A percentile compares a stretch with the other conserved stretches of the same genome.
These are phyloP conservation scores for Ornithoptera alexandrae DNA, from an alignment of 2,888 invertebrate genomes.

Conservation along the genomic window DNA sequence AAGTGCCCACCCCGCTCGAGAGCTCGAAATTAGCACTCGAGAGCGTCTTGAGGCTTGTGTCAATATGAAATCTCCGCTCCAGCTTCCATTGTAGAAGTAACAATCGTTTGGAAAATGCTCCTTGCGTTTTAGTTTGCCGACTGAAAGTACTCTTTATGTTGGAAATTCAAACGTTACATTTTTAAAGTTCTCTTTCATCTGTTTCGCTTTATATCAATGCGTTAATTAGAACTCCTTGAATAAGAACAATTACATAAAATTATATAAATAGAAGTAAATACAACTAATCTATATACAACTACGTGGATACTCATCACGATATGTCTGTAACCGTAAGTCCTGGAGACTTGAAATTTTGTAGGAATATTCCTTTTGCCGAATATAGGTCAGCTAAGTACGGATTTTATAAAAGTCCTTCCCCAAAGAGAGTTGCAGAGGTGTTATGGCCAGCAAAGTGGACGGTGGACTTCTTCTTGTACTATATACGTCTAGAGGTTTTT, in stretches of 20 bases:
- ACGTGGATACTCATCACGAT: too few relatives aligned
- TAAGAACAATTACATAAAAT: neutral
- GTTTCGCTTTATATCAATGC: neutral
- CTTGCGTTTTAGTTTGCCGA: slow-evolving; percentile 18
- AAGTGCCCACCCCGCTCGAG: slow-evolving; percentile 60
- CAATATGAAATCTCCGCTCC: slow-evolving; percentile 35
- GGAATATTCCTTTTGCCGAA: too few relatives aligned
- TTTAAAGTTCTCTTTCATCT: neutral
- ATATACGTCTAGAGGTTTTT: too few relatives aligned
- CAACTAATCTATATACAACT: too few relatives aligned
- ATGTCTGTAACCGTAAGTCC: too few relatives aligned
- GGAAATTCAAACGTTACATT: slow-evolving; percentile 7
- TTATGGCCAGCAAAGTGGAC: too few relatives aligned
- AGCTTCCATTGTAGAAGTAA: slow-evolving; percentile 29
- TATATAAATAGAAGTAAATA: too few relatives aligned
- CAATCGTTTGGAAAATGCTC: slow-evolving; percentile 21
- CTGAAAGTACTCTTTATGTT: slow-evolving; percentile 19
- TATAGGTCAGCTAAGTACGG: too few relatives aligned
- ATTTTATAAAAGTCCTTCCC: too few relatives aligned
- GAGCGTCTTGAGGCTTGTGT: slow-evolving; percentile 32
- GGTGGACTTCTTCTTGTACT: too few relatives aligned
- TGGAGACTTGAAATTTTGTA: too few relatives aligned
- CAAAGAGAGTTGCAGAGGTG: too few relatives aligned
- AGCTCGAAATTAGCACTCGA: slow-evolving; percentile 68
- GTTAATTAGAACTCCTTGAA: neutral